phyloP scores from a whole-genome alignment of 2,113 vertebrate genomes.

The Oreochromis tanganicae region DNA sequence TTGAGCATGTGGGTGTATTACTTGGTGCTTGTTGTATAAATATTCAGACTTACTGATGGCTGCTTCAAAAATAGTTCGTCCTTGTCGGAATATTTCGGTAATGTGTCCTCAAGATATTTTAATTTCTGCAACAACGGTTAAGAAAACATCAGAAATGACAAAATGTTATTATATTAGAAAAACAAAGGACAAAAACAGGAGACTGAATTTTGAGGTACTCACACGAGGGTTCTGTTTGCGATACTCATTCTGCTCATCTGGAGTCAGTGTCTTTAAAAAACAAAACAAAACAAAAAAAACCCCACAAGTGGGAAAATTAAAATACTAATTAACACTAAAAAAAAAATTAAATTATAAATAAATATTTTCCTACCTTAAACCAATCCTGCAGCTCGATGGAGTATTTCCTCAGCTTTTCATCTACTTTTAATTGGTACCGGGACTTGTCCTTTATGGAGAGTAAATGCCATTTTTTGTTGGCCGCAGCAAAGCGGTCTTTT shows the following conservation, averaged over 20 bases:
- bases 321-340: not conserved
- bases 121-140: slow-evolving; percentile 20
- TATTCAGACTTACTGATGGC: slow-evolving; percentile 47
- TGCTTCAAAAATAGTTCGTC: not conserved
- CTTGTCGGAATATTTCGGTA: fast-evolving
- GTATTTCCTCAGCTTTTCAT: not conserved
- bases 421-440: not conserved
- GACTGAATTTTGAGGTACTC: not conserved
- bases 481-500: not conserved
- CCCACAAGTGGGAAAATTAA: not conserved
- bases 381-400: not conserved
- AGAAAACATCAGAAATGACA: not conserved
- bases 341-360: not conserved
- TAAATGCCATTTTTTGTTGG: not conserved
- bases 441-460: not conserved
- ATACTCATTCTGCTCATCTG: not conserved
- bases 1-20: not conserved
- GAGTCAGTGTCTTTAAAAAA: not conserved
- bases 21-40: not conserved
- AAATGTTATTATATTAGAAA: not conserved
- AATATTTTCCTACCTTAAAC: slow-evolving; percentile 23
- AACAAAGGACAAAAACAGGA: not conserved
- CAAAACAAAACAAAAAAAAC: not conserved
- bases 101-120: not conserved
- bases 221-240: not conserved